Evolutionary conservation across 2,797 vertebrate genomes (phyloP), one percentile per base, ranked within the genome.

Genomic region (Okamejei kenojei): DNA sequence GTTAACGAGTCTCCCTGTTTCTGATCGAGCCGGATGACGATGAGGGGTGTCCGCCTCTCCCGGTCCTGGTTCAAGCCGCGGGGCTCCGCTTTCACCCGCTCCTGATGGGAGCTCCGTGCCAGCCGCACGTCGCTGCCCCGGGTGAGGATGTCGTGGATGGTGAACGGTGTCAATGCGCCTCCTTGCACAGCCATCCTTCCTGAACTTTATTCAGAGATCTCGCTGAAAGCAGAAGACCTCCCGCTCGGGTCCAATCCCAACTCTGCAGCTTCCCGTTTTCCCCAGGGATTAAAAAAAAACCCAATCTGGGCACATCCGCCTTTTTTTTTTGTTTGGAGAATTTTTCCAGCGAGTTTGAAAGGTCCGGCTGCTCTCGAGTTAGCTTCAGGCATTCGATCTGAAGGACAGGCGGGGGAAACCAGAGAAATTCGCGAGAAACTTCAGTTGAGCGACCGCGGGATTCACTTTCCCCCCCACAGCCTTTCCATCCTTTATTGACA

Each of bases 111-210:
- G 77, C 7, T 58, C 93, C 86, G 61, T 74, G 61, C 93, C 32
- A 65, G 94, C n/a, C 61, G 74, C 45, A 93, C 93, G 71, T 95
- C 95, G 58, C 88, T 93, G 94, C 95, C 94, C 94, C 94, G 82
- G 45, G 95, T 96, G 80, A 97, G 95, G 90, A 97, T 97, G 93
- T 96, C 95, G 93, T 96, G 95, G 93, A 97, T 97, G 0, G 95
- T 96, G 94, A 97, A 97, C 10, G 96, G 95, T 86, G 96, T 96
- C 94, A 92, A 93, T 17, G 77, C 32, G 58, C 63, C 81, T 17
- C 95, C 95, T 93, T 94, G 95, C 91, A 95, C 95, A 90, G 96
- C 96, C 97, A 97, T 97, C 17, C 77, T 93, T 63, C 26, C 10
- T 0, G 1, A 11, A 35, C 1, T 91, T 23, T 38, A n/a, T 91